Percentiles rank a stretch among this genome's conserved stretches.
These are phyloP conservation scores for Andricus curvator DNA, from an alignment of 2,888 invertebrate genomes.

Conservation along the genomic window DNA sequence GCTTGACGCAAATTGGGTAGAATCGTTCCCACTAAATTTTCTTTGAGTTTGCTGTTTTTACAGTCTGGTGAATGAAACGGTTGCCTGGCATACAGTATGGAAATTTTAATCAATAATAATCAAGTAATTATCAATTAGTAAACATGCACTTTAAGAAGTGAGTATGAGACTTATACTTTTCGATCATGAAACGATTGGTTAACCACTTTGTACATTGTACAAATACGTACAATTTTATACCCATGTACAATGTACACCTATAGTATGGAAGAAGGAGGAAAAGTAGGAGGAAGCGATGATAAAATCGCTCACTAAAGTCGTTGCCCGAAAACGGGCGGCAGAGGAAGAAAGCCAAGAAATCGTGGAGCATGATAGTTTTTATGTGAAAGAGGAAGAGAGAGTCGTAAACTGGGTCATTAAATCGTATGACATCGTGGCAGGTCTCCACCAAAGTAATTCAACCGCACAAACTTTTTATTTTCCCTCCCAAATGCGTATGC, in stretches of 20 bases:
- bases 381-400: slow-evolving; percentile 48
- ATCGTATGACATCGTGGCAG: slow-evolving; percentile 46
- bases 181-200: slow-evolving; percentile 47
- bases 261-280: slow-evolving; percentile 50
- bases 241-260: no score
- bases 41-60: no score
- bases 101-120: background rate
- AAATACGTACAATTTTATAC: no score
- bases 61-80: no score
- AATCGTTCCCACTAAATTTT: no score
- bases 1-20: no score
- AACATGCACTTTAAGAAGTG: slow-evolving; percentile 43
- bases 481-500: background rate
- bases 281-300: slow-evolving; percentile 63
- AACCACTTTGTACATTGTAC: background rate
- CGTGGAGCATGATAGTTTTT: slow-evolving; percentile 44
- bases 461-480: slow-evolving; percentile 28
- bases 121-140: slow-evolving; percentile 51
- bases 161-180: slow-evolving; percentile 60
- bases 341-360: slow-evolving; percentile 49
- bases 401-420: slow-evolving; percentile 59
- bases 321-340: slow-evolving; percentile 64
- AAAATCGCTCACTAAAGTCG: slow-evolving; percentile 64
- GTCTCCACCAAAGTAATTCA: slow-evolving; percentile 35
- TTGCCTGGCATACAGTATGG: no score